phyloP scores from a whole-genome alignment of 37 sponge, comb jelly and placozoan species.

The Petrosia ficiformis region DNA sequence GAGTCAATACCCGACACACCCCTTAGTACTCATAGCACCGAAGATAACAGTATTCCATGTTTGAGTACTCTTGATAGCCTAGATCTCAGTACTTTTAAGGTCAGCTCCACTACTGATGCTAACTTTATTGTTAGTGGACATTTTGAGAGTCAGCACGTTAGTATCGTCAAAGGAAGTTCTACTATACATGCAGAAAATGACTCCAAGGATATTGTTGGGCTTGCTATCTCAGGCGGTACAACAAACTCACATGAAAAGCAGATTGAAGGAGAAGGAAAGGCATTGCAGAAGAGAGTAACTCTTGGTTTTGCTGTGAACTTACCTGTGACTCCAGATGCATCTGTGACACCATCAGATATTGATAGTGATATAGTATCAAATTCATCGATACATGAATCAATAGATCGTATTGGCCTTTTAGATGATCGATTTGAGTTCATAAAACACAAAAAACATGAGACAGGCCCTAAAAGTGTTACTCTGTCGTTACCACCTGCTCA shows the following conservation, averaged over 20 bases:
- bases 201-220: not conserved
- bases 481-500: not conserved
- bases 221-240: not conserved
- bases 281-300: slow-evolving; percentile 1
- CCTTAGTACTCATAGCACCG: slow-evolving; percentile 5
- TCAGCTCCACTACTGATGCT: not conserved
- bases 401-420: not conserved
- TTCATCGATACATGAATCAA: slow-evolving; percentile 8
- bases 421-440: slow-evolving; percentile 10
- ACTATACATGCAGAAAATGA: too few species aligned
- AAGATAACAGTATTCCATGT: not conserved
- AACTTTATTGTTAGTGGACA: too few species aligned
- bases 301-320: not conserved
- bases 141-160: not conserved
- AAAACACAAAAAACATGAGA: not conserved
- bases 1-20: slow-evolving; percentile 40
- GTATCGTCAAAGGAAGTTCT: not conserved
- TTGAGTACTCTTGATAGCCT: not conserved
- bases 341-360: not conserved
- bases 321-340: not conserved
- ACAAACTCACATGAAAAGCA: not conserved
- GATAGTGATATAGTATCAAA: not conserved
- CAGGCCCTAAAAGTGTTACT: slow-evolving; percentile 10
- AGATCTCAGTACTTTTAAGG: slow-evolving; percentile 3
- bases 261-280: not conserved